Evolutionary conservation across 2,888 invertebrate species (phyloP).

Genomic region (Malacosoma neustria): DNA sequence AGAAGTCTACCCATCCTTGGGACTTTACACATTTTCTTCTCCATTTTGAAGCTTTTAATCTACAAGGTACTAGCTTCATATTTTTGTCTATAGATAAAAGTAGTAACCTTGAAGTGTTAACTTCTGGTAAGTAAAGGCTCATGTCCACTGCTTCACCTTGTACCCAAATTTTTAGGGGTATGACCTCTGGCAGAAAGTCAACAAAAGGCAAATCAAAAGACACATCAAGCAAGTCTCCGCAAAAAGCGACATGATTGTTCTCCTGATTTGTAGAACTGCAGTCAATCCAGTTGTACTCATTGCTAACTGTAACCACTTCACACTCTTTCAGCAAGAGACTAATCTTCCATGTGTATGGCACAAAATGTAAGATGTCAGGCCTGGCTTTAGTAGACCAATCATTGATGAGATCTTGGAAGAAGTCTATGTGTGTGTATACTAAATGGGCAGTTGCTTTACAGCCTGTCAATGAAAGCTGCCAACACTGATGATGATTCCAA

Average conservation of each 20-base stretch:
- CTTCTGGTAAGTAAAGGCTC: conserved; percentile 92
- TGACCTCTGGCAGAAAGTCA: conserved; percentile 93
- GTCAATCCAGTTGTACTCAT: conserved; percentile 99
- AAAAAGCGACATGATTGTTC: conserved; percentile 94
- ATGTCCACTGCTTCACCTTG: conserved; percentile 96
- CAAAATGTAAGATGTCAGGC: conserved; percentile 94
- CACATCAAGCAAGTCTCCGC: conserved; percentile 94
- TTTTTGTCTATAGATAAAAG: conserved; percentile 90
- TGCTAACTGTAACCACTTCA: conserved; percentile 93
- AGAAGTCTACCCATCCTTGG: conserved; percentile 95
- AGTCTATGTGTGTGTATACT: conserved; percentile 96
- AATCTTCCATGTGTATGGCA: conserved; percentile 98
- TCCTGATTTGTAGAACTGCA: conserved; percentile 97
- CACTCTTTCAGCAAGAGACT: conserved; percentile 94
- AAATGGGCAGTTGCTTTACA: conserved; percentile 95
- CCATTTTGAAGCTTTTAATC: conserved; percentile 80
- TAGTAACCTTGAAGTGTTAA: conserved; percentile 89
- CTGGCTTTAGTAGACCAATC: conserved; percentile 97
- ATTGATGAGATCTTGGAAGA: conserved; percentile 95
- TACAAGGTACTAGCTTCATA: conserved; percentile 85
- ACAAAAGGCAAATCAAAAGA: conserved; percentile 95
- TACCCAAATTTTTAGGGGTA: conserved; percentile 93
- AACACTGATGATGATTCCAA: conserved; percentile 98
- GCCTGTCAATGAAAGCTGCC: conserved; percentile 93
- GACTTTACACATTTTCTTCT: conserved; percentile 83